phyloP scores from a whole-genome alignment of 1,140 invertebrate species.

The Papilio polytes region DNA sequence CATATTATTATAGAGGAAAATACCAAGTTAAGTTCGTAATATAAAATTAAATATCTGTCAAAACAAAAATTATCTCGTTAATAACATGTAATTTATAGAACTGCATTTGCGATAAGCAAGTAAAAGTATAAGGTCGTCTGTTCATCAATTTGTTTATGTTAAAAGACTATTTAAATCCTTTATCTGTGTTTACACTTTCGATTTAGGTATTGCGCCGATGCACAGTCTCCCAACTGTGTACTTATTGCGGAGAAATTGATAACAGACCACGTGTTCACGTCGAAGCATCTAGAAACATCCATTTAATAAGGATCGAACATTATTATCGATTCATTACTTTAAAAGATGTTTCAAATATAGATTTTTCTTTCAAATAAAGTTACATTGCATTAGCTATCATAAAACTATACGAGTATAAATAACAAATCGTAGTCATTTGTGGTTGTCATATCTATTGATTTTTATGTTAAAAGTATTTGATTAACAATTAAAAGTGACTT shows the following conservation, averaged over 20 bases:
- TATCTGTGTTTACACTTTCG: background rate
- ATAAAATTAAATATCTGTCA: no score
- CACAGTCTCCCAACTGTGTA: background rate
- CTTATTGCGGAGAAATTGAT: background rate
- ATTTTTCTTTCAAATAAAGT: no score
- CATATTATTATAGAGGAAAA: no score
- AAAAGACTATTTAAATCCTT: background rate
- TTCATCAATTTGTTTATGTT: background rate
- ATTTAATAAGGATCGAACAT: background rate
- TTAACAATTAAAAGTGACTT: background rate
- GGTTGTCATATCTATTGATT: no score
- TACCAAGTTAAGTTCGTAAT: no score
- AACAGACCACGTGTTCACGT: background rate
- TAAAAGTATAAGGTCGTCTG: background rate
- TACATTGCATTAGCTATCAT: no score
- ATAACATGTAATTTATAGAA: background rate
- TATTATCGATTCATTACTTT: no score
- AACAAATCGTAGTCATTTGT: no score
- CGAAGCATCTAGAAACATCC: background rate
- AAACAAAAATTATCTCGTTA: background rate
- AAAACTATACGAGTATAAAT: no score
- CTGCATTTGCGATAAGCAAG: constrained; percentile 36
- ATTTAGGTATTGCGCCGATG: background rate
- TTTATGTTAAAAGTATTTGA: no score
- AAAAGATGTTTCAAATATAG: no score